Evolutionary conservation across 1,140 invertebrate species (phyloP).

Genomic region (Oppia nitens): DNA sequence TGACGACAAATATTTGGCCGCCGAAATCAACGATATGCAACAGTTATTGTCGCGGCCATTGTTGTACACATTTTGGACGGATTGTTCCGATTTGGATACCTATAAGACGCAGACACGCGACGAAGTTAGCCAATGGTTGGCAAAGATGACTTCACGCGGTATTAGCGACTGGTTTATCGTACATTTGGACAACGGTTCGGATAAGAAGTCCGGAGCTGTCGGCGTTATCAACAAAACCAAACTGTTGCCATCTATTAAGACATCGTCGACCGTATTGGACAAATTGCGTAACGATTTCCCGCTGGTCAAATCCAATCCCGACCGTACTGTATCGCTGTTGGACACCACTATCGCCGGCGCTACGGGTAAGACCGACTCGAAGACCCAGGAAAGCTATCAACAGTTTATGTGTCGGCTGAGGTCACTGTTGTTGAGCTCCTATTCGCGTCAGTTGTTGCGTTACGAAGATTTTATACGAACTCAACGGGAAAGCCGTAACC

Average conservation of each 20-base stretch:
- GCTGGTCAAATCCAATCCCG: not conserved
- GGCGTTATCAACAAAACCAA: not conserved
- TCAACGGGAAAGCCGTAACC: conserved; percentile 72
- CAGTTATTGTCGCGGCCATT: not conserved
- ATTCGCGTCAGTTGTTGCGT: conserved; percentile 47
- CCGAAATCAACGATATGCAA: not conserved
- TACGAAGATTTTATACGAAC: conserved; percentile 82
- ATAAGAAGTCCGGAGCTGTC: not conserved
- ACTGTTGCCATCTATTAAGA: not conserved
- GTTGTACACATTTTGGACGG: not conserved
- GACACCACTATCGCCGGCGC: not conserved
- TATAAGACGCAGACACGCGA: not conserved
- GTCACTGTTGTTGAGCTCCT: conserved; percentile 64
- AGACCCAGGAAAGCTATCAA: conserved; percentile 46
- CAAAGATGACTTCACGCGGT: not conserved
- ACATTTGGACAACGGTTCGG: not conserved
- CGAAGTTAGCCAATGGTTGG: not conserved
- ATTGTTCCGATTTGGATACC: not conserved
- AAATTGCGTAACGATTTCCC: not conserved
- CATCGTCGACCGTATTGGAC: not conserved
- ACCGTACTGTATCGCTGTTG: not conserved
- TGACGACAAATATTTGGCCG: not conserved
- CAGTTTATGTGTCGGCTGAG: conserved; percentile 61
- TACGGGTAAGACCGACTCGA: not conserved
- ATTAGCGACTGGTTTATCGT: not conserved